Base-by-base conservation (phyloP, 2,888 invertebrate genomes). In the Aradus depressus region DNA sequence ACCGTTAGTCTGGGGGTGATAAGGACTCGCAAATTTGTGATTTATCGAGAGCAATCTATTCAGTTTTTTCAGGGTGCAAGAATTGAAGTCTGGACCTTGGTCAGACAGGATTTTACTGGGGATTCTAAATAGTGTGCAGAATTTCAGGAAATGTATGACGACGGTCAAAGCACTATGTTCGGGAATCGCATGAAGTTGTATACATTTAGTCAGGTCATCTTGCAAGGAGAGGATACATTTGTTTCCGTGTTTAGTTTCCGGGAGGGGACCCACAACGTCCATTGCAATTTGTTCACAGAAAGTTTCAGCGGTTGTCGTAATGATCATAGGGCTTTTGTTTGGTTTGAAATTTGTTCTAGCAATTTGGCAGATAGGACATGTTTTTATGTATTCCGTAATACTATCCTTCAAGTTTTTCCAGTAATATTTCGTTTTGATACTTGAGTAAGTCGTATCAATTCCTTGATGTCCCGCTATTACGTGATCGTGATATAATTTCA, bases 261-360 rank as follows among this genome's bases (percentile, higher is more conserved):
- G 16, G 16, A 39, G 8, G 5, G 39, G 39, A 3, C 39, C 39
- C 4, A 39, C 39, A 3, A 39, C 21, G 21, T 39, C 39, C 3
- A 39, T 5, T 3, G 39, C 39, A 18, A 39, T 19, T 16, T 8
- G 3, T 39, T 39, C 39, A n/a, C 39, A 14, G 21, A 39, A 39
- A n/a, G 5, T 16, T 6, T 37, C 14, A 10, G 39, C 3, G 16
- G 39, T 39, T 4, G 39, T 39, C 3, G 39, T 39, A 3, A 39
- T 39, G 4, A 39, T 3, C 19, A 39, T 18, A 4, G 39, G 39
- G 8, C 39, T 18, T 16, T 16, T 4, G 21, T 18, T 39, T 4
- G 39, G 39, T 39, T 39, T 39, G 19, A 39, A 39, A 19, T 39
- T 39, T 19, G 39, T 39, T 12, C 21, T 39, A 18, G 39, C 21